Evolutionary conservation across 2,113 vertebrate species (phyloP).

Genomic region (Eulacestoma nigropectus): DNA sequence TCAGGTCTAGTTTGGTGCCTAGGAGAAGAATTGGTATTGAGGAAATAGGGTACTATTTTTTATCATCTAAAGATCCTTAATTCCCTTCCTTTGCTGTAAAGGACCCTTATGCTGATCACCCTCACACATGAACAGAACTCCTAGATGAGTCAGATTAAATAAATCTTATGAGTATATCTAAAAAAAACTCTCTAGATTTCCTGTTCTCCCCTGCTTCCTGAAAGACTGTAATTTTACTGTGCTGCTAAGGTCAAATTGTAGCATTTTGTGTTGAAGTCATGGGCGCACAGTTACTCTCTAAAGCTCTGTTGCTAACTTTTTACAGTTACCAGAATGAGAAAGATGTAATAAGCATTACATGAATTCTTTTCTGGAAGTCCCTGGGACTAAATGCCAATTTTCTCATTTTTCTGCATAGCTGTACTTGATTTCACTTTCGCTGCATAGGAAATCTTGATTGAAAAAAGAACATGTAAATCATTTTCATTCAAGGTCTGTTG

Average conservation of each 20-base stretch:
- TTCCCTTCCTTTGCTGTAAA: neutral
- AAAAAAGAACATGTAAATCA: neutral
- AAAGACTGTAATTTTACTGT: neutral
- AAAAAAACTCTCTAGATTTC: neutral
- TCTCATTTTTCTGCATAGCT: neutral
- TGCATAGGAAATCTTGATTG: neutral
- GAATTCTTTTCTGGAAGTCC: neutral
- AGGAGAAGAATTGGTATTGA: neutral
- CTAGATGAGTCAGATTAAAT: neutral
- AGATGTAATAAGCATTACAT: neutral
- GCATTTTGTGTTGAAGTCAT: neutral
- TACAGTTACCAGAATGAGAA: neutral
- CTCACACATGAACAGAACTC: neutral
- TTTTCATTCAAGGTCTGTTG: neutral
- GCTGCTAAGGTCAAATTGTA: neutral
- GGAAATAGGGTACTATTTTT: neutral
- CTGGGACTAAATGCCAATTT: neutral
- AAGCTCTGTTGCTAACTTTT: neutral
- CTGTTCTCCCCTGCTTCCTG: neutral
- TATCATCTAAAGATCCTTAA: neutral
- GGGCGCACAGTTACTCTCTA: accelerated
- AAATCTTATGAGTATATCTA: neutral
- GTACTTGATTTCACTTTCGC: neutral
- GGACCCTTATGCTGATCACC: neutral
- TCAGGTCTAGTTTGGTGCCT: neutral